phyloP scores from a whole-genome alignment of 1,140 invertebrate species.

The Drosophila bifasciata region DNA sequence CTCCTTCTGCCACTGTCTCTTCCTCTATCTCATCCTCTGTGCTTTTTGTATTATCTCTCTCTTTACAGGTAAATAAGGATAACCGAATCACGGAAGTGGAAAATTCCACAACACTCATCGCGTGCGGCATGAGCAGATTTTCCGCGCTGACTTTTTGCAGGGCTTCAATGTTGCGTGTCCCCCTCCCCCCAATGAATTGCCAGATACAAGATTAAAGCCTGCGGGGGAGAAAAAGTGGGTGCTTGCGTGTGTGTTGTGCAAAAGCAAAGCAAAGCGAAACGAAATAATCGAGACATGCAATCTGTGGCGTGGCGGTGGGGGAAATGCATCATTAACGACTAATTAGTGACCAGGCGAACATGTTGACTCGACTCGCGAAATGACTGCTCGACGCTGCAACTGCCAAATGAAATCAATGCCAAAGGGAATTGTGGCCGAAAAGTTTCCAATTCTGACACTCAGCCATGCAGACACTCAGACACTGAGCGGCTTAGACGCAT shows the following conservation, averaged over 20 bases:
- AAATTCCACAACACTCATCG: conserved; percentile 32
- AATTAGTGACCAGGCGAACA: conserved; percentile 59
- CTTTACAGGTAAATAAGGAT: conserved; percentile 52
- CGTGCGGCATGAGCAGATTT: conserved; percentile 43
- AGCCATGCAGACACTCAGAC: no score
- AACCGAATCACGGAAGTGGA: conserved; percentile 21
- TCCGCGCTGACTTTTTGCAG: conserved; percentile 47
- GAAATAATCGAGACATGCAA: conserved; percentile 64
- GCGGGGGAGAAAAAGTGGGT: conserved; percentile 32
- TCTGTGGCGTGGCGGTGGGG: conserved; percentile 11
- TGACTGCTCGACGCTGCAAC: conserved; percentile 37
- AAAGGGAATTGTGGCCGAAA: conserved; percentile 30
- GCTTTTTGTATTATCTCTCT: conserved; percentile 36
- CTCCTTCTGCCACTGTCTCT: not conserved
- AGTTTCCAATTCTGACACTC: not conserved
- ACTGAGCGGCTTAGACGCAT: conserved; percentile 33
- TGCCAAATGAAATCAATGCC: conserved; percentile 47
- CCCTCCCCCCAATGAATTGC: conserved; percentile 39
- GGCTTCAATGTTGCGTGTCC: conserved; percentile 74
- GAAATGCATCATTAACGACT: conserved; percentile 76
- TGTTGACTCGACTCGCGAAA: conserved; percentile 39
- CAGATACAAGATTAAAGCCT: conserved; percentile 42
- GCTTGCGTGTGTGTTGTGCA: conserved; percentile 4
- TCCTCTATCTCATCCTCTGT: not conserved
- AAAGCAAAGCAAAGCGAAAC: conserved; percentile 23